Conservation (phyloP, 2,797 vertebrate genomes). For the Pseudochirops corinnae region DNA sequence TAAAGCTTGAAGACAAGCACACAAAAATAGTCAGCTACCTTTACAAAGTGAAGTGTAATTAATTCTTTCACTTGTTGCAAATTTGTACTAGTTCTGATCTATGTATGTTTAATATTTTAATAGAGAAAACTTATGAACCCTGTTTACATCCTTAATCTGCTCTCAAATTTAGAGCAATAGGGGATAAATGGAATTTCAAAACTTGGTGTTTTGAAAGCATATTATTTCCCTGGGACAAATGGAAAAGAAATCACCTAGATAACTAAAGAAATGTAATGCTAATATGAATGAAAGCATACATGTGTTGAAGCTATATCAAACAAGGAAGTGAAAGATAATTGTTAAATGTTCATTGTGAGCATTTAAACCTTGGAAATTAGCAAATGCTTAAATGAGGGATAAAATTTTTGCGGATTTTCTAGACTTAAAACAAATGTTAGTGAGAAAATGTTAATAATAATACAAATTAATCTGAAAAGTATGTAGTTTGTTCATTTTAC, state of each 20-base stretch:
- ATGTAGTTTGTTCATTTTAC: neutral
- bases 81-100: neutral
- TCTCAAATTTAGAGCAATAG: conserved; percentile 31
- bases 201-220: conserved; percentile 20
- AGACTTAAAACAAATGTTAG: neutral
- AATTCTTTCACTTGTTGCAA: conserved; percentile 15
- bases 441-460: neutral
- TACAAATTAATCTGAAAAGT: neutral
- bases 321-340: neutral
- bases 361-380: neutral
- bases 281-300: neutral
- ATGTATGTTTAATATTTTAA: conserved; percentile 54
- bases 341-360: neutral
- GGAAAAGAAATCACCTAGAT: conserved; percentile 7
- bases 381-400: neutral
- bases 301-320: neutral
- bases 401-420: neutral
- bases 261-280: neutral
- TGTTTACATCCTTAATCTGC: neutral
- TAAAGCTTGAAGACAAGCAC: conserved; percentile 1
- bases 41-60: conserved; percentile 23
- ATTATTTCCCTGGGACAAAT: neutral
- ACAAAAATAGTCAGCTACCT: neutral
- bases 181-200: conserved; percentile 31
- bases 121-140: neutral